A percentile compares a stretch with the other conserved stretches of the same genome.
Conservation (phyloP, 2,888 invertebrate genomes). For the Habrosyne pyritoides region DNA sequence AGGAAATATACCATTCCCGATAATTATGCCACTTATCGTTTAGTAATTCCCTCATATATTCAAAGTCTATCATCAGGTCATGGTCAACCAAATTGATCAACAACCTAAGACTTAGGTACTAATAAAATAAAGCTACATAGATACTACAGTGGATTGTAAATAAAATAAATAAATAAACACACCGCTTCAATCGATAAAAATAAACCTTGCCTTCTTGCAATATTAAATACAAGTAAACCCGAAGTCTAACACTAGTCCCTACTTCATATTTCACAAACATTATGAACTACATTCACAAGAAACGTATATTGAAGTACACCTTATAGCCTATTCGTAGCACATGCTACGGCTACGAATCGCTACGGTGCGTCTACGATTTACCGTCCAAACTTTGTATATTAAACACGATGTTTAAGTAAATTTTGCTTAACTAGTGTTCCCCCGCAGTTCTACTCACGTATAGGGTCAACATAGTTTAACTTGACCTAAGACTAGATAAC, state of each 20-base stretch:
- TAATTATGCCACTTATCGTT: no score
- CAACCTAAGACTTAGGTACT: no score
- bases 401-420: constrained; percentile 12
- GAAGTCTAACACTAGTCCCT: neutral
- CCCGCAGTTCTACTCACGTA: neutral
- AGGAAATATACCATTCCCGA: no score
- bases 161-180: no score
- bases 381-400: constrained; percentile 11
- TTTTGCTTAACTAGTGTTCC: neutral
- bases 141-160: no score
- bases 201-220: no score
- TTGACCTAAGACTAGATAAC: neutral
- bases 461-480: neutral
- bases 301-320: neutral
- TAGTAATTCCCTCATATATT: no score
- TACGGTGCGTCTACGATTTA: constrained; percentile 18
- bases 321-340: constrained; percentile 47
- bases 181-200: no score
- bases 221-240: neutral
- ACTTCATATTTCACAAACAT: neutral
- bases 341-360: constrained; percentile 39
- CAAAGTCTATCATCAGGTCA: no score
- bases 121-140: no score
- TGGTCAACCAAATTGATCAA: no score
- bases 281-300: constrained; percentile 18